These are phyloP conservation scores for Aurelia aurita DNA, from an alignment of 30 jellyfish, hydroid and myxozoan species.

Conservation along the genomic window DNA sequence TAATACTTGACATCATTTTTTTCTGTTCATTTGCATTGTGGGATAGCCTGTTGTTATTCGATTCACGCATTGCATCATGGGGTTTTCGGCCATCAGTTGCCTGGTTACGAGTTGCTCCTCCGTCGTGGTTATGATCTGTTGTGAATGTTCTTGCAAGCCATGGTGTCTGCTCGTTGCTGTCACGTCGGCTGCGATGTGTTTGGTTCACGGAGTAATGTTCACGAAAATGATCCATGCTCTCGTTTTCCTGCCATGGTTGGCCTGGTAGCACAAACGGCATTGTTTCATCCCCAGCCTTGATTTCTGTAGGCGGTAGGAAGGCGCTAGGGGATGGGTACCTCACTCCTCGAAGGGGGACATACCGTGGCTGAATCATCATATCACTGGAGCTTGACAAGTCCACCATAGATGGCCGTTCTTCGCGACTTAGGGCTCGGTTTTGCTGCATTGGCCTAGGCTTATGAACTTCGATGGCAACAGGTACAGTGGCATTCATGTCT, in stretches of 20 bases:
- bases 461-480: too few relatives aligned
- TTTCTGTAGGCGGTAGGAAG: background rate
- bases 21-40: background rate
- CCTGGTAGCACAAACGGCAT: conserved; percentile 16
- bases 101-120: conserved; percentile 4
- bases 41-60: background rate
- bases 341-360: background rate
- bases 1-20: conserved; percentile 38
- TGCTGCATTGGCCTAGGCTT: background rate
- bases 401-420: conserved; percentile 21
- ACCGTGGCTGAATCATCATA: conserved; percentile 10
- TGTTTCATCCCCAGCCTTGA: conserved; percentile 17
- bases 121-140: conserved; percentile 34
- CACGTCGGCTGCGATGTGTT: conserved; percentile 25
- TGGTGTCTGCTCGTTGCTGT: background rate
- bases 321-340: background rate
- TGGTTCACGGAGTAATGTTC: background rate
- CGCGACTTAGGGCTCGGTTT: background rate
- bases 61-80: background rate
- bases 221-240: background rate
- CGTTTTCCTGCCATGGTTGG: conserved; percentile 46
- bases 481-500: too few relatives aligned
- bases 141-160: conserved; percentile 60
- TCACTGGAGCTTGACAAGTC: conserved; percentile 31
- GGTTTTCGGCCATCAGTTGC: conserved; percentile 15